phyloP scores from a whole-genome alignment of 2,113 vertebrate species.

The Erythrolamprus reginae region DNA sequence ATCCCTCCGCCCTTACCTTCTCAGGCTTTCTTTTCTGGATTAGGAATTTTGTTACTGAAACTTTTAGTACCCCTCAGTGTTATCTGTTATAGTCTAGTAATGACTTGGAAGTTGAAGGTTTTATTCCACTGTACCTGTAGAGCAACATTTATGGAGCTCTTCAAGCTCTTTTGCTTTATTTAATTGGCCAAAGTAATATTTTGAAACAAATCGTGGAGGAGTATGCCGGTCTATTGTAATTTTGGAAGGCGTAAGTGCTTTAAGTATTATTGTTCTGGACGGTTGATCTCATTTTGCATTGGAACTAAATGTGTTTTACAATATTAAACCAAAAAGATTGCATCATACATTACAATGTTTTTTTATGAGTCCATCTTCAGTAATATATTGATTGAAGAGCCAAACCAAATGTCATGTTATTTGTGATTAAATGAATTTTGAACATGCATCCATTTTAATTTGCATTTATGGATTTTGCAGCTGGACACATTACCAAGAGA shows the following conservation, averaged over 20 bases:
- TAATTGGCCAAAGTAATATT: neutral
- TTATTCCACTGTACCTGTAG: neutral
- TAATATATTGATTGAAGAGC: neutral
- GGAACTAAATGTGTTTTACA: neutral
- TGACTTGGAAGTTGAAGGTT: neutral
- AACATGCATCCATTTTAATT: neutral
- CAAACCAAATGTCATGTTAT: neutral
- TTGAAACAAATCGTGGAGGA: neutral
- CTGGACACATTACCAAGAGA: conserved; percentile 91
- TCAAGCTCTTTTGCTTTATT: neutral
- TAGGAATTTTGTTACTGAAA: neutral
- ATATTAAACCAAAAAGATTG: neutral
- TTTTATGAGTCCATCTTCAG: neutral
- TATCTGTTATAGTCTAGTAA: neutral
- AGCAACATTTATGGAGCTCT: neutral
- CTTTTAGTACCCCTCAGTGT: neutral
- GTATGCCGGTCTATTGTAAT: neutral
- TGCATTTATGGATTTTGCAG: conserved; percentile 65
- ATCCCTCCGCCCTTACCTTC: no score
- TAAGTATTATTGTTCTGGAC: neutral
- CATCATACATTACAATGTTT: neutral
- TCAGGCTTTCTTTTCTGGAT: neutral
- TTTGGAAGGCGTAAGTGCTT: neutral
- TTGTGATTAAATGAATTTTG: neutral
- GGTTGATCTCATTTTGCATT: neutral